These are phyloP conservation scores for Cosmia pyralina DNA, from an alignment of 2,888 invertebrate species.

Conservation along the genomic window DNA sequence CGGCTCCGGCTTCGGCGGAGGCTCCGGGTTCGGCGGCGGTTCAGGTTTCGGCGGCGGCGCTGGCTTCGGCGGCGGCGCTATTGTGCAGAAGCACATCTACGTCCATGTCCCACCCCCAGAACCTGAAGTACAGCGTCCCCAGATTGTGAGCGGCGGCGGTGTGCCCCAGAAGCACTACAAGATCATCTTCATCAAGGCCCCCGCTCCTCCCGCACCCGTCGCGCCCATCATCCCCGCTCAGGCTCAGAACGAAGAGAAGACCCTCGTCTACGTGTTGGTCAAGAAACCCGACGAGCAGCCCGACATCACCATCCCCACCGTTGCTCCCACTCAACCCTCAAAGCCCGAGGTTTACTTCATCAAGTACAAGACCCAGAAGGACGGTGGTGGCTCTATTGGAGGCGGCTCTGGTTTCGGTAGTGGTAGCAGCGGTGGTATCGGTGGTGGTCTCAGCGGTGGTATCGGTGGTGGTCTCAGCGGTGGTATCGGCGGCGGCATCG, in stretches of 20 bases:
- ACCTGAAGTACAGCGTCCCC: slow-evolving; percentile 92
- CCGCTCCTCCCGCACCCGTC: slow-evolving; percentile 93
- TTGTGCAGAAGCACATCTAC: slow-evolving; percentile 95
- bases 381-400: slow-evolving; percentile 75
- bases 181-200: slow-evolving; percentile 96
- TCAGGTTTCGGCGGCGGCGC: slow-evolving; percentile 77
- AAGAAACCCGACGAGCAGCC: slow-evolving; percentile 95
- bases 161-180: slow-evolving; percentile 95
- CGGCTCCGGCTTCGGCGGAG: slow-evolving; percentile 73
- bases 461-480: slow-evolving; percentile 63
- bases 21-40: slow-evolving; percentile 75
- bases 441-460: slow-evolving; percentile 65
- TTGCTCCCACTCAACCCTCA: slow-evolving; percentile 93
- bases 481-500: slow-evolving; percentile 70
- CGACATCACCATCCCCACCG: slow-evolving; percentile 94
- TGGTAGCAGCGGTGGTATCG: slow-evolving; percentile 71
- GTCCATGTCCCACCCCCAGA: slow-evolving; percentile 96
- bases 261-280: slow-evolving; percentile 95
- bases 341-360: slow-evolving; percentile 96
- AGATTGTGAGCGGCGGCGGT: slow-evolving; percentile 91
- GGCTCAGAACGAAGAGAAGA: slow-evolving; percentile 94
- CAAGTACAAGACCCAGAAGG: slow-evolving; percentile 94
- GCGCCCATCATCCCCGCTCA: slow-evolving; percentile 93
- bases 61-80: slow-evolving; percentile 85
- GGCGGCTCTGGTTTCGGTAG: slow-evolving; percentile 74